These are phyloP conservation scores for Furcifer pardalis DNA, from an alignment of 2,797 vertebrate genomes.

Conservation along the genomic window DNA sequence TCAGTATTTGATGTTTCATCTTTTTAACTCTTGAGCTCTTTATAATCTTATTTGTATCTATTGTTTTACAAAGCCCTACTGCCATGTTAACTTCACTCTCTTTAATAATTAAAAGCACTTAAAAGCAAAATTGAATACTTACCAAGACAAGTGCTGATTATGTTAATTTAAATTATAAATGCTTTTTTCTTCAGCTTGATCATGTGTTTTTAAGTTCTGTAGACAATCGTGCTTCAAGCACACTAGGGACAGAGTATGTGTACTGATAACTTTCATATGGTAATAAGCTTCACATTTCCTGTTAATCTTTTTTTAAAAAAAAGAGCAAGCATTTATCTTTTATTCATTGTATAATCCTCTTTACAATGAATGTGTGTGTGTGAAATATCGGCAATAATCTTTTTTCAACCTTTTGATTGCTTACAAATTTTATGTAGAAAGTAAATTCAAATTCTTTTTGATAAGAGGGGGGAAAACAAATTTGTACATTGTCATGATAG, in stretches of 20 bases:
- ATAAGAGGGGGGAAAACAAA: no score
- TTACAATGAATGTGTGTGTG: constrained; percentile 41
- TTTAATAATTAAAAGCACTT: constrained; percentile 73
- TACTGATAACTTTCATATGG: constrained; percentile 60
- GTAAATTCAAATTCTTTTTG: not conserved
- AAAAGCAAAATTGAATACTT: constrained; percentile 73
- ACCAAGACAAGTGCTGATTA: constrained; percentile 70
- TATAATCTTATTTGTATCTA: constrained; percentile 57
- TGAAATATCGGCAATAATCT: constrained; percentile 49
- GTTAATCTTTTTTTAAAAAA: constrained; percentile 38
- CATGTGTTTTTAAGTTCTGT: constrained; percentile 68
- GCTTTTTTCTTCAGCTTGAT: constrained; percentile 57
- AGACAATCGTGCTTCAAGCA: constrained; percentile 62
- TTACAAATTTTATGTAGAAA: constrained; percentile 19
- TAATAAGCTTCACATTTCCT: constrained; percentile 60
- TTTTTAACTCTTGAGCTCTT: constrained; percentile 36
- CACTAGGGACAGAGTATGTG: constrained; percentile 52
- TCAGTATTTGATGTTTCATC: constrained; percentile 41
- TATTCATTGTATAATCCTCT: constrained; percentile 65
- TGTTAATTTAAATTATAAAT: constrained; percentile 76
- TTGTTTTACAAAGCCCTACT: constrained; percentile 62
- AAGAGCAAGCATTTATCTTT: constrained; percentile 56
- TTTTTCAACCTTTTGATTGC: constrained; percentile 47
- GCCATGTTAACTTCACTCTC: constrained; percentile 52
- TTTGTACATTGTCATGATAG: constrained; percentile 18